These are phyloP conservation scores for Clarias macrocephalus DNA, from an alignment of 2,113 vertebrate species.

Conservation along the genomic window DNA sequence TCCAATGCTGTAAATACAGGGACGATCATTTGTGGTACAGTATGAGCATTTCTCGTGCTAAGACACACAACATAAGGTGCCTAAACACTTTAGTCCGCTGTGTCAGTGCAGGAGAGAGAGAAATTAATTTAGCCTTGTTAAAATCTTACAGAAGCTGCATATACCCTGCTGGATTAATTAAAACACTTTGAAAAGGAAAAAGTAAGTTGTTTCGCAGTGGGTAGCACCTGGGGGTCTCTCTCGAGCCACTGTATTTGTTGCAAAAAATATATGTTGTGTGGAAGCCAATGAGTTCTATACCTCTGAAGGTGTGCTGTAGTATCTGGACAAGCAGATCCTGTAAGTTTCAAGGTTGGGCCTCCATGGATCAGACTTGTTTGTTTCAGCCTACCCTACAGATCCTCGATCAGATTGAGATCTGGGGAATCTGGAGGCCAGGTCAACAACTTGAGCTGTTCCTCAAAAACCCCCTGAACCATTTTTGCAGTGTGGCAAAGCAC, in stretches of 20 bases:
- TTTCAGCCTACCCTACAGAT: too few relatives aligned
- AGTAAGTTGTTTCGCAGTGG: constrained; percentile 45
- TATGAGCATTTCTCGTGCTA: constrained; percentile 1
- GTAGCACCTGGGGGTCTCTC: constrained; percentile 16
- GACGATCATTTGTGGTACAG: background rate
- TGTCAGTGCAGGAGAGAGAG: constrained; percentile 39
- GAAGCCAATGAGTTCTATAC: background rate
- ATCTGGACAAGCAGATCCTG: too few relatives aligned
- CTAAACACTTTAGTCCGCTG: constrained; percentile 9
- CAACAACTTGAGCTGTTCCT: too few relatives aligned
- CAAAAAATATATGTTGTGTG: background rate
- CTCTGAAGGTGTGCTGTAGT: too few relatives aligned
- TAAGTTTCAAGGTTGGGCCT: too few relatives aligned
- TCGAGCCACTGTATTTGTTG: constrained; percentile 5
- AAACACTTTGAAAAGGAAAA: constrained; percentile 42
- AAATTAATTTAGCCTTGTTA: constrained; percentile 50
- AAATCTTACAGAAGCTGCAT: constrained; percentile 41
- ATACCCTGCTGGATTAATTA: constrained; percentile 52
- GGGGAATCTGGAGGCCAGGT: too few relatives aligned
- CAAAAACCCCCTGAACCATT: too few relatives aligned
- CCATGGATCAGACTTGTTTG: too few relatives aligned
- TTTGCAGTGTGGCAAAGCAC: too few relatives aligned
- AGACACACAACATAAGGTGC: constrained; percentile 20
- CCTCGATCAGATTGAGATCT: too few relatives aligned
- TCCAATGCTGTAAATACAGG: background rate